These are phyloP conservation scores for Caranx ignobilis DNA, from an alignment of 2,113 vertebrate genomes.

Conservation along the genomic window DNA sequence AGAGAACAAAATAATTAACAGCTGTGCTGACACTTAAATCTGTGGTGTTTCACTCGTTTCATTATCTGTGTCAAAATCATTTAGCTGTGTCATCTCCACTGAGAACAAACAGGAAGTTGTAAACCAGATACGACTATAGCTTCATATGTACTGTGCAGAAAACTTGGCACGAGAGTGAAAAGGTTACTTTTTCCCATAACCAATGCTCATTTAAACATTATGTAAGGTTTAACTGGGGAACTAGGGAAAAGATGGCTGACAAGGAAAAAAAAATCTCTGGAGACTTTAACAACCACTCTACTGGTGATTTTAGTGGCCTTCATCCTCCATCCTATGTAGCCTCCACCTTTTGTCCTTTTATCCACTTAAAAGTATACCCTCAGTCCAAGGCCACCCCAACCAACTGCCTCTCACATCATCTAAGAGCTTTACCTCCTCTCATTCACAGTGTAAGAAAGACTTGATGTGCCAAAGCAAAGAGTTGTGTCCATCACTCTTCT, in stretches of 20 bases:
- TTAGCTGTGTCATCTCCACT: conserved; percentile 59
- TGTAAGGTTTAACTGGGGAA: too few species aligned
- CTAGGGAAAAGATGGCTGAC: too few species aligned
- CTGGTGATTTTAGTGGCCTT: too few species aligned
- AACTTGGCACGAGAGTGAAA: too few species aligned
- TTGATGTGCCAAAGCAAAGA: conserved; percentile 8
- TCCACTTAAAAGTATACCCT: neutral
- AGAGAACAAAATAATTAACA: conserved; percentile 69
- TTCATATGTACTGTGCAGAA: too few species aligned
- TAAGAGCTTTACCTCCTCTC: conserved; percentile 20
- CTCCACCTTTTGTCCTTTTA: neutral
- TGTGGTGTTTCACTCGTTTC: conserved; percentile 59
- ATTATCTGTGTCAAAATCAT: conserved; percentile 65
- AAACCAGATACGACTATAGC: neutral
- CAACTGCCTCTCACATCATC: neutral
- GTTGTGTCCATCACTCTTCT: conserved; percentile 11
- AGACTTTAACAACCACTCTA: too few species aligned
- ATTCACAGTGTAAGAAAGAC: neutral
- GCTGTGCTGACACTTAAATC: conserved; percentile 62
- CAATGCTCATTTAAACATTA: too few species aligned
- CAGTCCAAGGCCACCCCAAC: neutral
- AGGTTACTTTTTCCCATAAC: too few species aligned
- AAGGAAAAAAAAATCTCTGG: too few species aligned
- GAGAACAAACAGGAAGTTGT: conserved; percentile 31
- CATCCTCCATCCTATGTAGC: neutral